Percentiles rank a stretch among this genome's conserved stretches.
phyloP scores from a whole-genome alignment of 2,797 vertebrate genomes.

The Avahi laniger region DNA sequence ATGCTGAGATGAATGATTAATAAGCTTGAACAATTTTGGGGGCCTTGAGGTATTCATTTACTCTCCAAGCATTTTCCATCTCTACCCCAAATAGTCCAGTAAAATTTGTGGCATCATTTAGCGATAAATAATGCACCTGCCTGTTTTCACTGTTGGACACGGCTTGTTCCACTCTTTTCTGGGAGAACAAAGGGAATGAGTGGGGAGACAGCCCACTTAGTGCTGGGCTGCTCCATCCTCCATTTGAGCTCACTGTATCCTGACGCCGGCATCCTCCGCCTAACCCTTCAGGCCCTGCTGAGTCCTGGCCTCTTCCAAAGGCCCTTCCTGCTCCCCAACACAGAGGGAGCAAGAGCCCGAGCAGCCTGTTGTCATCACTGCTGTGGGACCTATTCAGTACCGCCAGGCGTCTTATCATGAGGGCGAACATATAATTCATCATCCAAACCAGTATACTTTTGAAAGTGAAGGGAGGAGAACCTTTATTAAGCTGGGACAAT shows the following conservation, averaged over 20 bases:
- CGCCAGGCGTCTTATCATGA: background rate
- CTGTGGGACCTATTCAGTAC: background rate
- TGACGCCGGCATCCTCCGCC: fast-evolving
- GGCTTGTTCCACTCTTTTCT: background rate
- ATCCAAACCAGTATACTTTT: background rate
- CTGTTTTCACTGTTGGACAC: background rate
- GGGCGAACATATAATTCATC: background rate
- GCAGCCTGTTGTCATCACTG: background rate
- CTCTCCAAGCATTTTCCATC: background rate
- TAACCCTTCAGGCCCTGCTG: background rate
- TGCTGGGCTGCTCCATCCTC: background rate
- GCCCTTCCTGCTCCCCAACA: background rate
- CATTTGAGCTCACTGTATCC: too few relatives aligned
- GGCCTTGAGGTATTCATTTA: background rate
- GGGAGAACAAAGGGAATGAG: background rate
- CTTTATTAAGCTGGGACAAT: background rate
- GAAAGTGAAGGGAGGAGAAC: background rate
- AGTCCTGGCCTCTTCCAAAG: background rate
- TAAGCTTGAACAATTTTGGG: background rate
- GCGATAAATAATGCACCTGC: background rate
- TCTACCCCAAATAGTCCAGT: background rate
- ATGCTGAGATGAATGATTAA: background rate
- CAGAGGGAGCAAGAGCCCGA: background rate
- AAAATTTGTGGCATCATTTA: background rate
- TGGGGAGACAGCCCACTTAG: background rate